Evolutionary conservation across 2,797 vertebrate species (phyloP), one percentile per base, ranked within the genome.

Genomic region (Holocentrus rufus): DNA sequence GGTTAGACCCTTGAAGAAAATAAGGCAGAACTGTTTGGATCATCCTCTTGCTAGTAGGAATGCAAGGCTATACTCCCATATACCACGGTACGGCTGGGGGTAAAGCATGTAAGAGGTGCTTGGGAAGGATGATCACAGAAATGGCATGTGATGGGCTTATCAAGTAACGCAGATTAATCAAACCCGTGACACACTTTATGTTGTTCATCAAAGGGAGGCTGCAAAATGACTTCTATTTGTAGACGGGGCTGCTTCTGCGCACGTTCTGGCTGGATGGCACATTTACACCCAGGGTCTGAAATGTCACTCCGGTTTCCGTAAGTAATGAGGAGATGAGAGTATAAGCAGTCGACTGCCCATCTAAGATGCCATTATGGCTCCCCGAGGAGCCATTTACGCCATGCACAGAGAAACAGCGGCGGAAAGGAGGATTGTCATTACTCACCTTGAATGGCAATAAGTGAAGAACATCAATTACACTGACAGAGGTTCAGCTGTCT

Each of bases 361-460:
- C 82, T 74, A 55, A 17, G 82, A 65, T 73, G 79, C 76, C 80
- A 66, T 90, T 81, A 88, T 53, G 65, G 80, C 81, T 90, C 88
- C 83, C 89, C 27, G 80, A 85, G 82, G 87, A 83, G 87, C 74
- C 82, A 79, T 88, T 27, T 85, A 87, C 1, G 2, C 46, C 56
- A 72, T 56, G 78, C 71, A 74, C 77, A 14, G 72, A 63, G 77
- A 78, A 84, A 71, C 76, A 36, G 72, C 79, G 76, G 31, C 14
- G n/a, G 17, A 55, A 72, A 39, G 77, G 57, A 74, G 70, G 74
- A 75, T 30, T 65, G 64, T 58, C 79, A 83, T 89, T 90, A 88
- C 79, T 93, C 89, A 91, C 83, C 85, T 83, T 77, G 76, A 86
- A 65, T 77, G 65, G 72, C 85, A 84, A 74, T 82, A 82, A 90